Evolutionary conservation across 2,113 vertebrate species (phyloP).

Genomic region (Oenanthe melanoleuca): DNA sequence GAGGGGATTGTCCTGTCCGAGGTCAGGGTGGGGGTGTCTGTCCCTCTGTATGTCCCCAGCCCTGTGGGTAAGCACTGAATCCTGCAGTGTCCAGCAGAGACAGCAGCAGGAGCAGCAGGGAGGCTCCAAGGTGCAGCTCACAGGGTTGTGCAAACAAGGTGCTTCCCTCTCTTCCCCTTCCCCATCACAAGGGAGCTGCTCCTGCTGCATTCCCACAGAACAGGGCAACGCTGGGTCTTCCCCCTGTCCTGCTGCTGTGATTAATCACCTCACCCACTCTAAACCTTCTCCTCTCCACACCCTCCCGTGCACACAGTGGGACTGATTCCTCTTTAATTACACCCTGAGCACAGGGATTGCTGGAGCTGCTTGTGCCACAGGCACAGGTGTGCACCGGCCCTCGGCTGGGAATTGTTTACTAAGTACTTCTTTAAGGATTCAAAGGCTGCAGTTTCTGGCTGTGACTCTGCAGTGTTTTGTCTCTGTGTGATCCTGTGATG

Average conservation of each 20-base stretch:
- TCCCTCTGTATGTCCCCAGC: rapidly evolving
- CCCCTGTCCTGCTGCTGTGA: not conserved
- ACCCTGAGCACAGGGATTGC: not conserved
- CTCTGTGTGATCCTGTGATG: not conserved
- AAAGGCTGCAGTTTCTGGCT: not conserved
- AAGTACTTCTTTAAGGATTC: not conserved
- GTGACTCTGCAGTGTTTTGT: not conserved
- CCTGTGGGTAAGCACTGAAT: rapidly evolving
- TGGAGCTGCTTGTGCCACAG: not conserved
- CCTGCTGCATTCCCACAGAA: rapidly evolving
- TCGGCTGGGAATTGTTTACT: not conserved
- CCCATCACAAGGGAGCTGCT: not conserved
- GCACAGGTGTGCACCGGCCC: not conserved
- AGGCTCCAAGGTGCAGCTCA: not conserved
- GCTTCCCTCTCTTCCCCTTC: not conserved
- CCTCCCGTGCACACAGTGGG: not conserved
- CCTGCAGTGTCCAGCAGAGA: not conserved
- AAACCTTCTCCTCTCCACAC: not conserved
- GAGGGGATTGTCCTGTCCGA: rapidly evolving
- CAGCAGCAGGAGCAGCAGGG: not conserved
- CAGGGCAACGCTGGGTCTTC: not conserved
- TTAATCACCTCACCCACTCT: not conserved
- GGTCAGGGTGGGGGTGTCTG: not conserved
- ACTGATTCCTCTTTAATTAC: not conserved
- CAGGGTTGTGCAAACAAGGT: not conserved